These are phyloP conservation scores for Mamestra configurata DNA, from an alignment of 1,140 invertebrate genomes.

Conservation along the genomic window DNA sequence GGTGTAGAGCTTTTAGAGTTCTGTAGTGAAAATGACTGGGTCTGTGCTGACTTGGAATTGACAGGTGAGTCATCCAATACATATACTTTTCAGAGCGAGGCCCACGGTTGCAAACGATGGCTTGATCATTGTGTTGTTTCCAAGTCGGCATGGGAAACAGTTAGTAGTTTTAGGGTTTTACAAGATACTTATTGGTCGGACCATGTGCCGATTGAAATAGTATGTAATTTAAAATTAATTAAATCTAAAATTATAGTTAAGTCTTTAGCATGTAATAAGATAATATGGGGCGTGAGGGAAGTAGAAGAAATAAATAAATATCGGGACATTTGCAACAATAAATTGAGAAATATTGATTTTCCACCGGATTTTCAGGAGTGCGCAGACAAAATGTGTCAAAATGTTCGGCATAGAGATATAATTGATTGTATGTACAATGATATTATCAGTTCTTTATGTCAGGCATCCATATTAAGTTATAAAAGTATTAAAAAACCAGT, in stretches of 20 bases:
- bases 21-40: background rate
- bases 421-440: background rate
- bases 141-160: background rate
- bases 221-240: background rate
- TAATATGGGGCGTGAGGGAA: background rate
- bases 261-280: background rate
- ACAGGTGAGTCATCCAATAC: background rate
- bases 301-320: background rate
- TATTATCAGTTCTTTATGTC: background rate
- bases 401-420: background rate
- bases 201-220: background rate
- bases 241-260: background rate
- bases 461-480: no score
- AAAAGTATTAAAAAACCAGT: no score
- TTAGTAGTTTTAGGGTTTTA: background rate
- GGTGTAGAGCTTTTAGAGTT: background rate
- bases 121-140: background rate
- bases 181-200: background rate
- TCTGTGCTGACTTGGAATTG: background rate
- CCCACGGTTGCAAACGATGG: background rate
- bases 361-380: background rate
- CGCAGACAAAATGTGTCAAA: background rate
- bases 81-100: background rate
- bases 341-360: background rate
- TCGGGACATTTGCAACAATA: background rate